Percentiles rank a stretch among this genome's conserved stretches.
phyloP scores from a whole-genome alignment of 2,888 invertebrate genomes.

The Erebia palarica region DNA sequence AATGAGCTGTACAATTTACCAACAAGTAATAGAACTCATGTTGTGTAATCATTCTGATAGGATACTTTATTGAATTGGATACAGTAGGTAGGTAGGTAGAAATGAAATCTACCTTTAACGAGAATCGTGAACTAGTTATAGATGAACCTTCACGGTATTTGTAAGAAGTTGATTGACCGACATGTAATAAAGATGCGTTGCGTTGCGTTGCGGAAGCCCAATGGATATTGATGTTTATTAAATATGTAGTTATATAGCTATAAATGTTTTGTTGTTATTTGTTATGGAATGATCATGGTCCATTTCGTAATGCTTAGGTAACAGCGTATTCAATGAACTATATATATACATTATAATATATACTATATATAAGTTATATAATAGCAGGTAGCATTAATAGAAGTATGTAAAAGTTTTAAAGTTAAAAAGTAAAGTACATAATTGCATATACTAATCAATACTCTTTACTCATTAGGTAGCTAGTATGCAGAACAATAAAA shows the following conservation, averaged over 20 bases:
- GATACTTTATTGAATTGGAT: slow-evolving; percentile 31
- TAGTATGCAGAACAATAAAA: too few species aligned
- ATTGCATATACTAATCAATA: too few species aligned
- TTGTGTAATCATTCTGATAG: slow-evolving; percentile 31
- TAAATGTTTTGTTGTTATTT: background rate
- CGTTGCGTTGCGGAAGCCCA: background rate
- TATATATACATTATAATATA: too few species aligned
- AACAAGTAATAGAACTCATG: slow-evolving; percentile 19
- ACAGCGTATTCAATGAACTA: background rate
- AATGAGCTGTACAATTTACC: slow-evolving; percentile 12
- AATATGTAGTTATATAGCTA: background rate
- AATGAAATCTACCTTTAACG: slow-evolving; percentile 20
- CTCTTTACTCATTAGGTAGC: too few species aligned
- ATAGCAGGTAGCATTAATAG: too few species aligned
- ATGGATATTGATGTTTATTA: slow-evolving; percentile 4
- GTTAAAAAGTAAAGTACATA: too few species aligned
- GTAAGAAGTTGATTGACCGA: slow-evolving; percentile 26
- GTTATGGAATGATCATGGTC: background rate
- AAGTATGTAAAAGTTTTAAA: too few species aligned
- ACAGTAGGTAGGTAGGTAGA: slow-evolving; percentile 17
- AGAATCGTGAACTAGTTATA: slow-evolving; percentile 26
- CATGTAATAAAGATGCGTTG: slow-evolving; percentile 12
- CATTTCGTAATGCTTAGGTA: background rate
- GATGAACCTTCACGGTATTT: slow-evolving; percentile 22
- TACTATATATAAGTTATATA: too few species aligned